A percentile compares a stretch with the other conserved stretches of the same genome.
These are phyloP conservation scores for Agriopis aurantiaria DNA, from an alignment of 2,888 invertebrate species.

Conservation along the genomic window DNA sequence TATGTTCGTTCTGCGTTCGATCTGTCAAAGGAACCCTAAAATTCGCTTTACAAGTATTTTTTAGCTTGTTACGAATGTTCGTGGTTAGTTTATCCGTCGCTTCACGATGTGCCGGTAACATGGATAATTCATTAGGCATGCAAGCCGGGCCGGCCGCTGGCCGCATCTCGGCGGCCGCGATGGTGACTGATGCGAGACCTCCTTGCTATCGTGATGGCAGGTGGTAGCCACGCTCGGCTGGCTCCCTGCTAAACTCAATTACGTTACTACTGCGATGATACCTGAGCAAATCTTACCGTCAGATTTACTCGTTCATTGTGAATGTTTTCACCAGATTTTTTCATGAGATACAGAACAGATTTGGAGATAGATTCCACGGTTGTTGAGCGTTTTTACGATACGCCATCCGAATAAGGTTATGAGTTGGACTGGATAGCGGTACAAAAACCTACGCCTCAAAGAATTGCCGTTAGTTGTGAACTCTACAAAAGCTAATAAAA, in stretches of 20 bases:
- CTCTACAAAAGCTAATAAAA: constrained; percentile 2
- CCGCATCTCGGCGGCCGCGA: constrained; percentile 63
- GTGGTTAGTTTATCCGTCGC: background rate
- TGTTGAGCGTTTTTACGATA: constrained; percentile 20
- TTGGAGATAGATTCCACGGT: constrained; percentile 27
- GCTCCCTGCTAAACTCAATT: constrained; percentile 36
- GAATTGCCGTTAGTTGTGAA: constrained; percentile 20
- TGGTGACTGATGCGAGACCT: constrained; percentile 74
- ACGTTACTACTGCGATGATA: constrained; percentile 30
- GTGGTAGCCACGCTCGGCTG: constrained; percentile 41
- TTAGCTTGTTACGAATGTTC: background rate
- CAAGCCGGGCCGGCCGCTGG: constrained; percentile 33
- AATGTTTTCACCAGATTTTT: constrained; percentile 24
- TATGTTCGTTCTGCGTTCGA: no score
- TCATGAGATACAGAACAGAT: constrained; percentile 24
- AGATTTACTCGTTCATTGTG: constrained; percentile 25
- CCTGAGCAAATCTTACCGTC: constrained; percentile 18
- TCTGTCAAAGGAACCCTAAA: no score
- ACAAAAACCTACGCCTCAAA: constrained; percentile 12
- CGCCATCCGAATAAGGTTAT: constrained; percentile 14
- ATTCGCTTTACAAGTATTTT: background rate
- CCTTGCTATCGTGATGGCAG: constrained; percentile 41
- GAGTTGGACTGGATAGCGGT: constrained; percentile 2
- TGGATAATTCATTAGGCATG: constrained; percentile 43
- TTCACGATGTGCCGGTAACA: constrained; percentile 29